Evolutionary conservation across 2,888 invertebrate species (phyloP).

Genomic region (Gari tellinella): DNA sequence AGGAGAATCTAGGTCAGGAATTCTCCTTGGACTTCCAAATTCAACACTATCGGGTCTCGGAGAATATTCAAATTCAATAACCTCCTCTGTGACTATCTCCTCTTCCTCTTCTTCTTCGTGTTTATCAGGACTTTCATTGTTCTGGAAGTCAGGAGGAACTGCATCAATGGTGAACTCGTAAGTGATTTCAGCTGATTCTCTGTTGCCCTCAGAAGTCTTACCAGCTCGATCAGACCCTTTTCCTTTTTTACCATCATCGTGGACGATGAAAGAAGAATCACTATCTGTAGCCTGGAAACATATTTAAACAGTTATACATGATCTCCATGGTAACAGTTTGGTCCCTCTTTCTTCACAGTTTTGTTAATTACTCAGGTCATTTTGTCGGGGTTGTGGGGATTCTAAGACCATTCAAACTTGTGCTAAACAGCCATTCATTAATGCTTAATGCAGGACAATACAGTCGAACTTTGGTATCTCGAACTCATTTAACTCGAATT

Average conservation of each 20-base stretch:
- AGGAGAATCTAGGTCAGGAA: slow-evolving; percentile 60
- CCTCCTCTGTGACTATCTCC: slow-evolving; percentile 39
- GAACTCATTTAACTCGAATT: no score
- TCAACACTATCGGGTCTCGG: not conserved
- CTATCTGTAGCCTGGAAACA: slow-evolving; percentile 37
- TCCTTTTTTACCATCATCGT: slow-evolving; percentile 27
- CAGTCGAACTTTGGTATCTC: no score
- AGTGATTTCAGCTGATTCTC: slow-evolving; percentile 67
- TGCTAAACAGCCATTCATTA: no score
- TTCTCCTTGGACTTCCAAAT: slow-evolving; percentile 44
- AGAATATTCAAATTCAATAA: not conserved
- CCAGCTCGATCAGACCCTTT: not conserved
- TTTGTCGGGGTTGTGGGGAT: no score
- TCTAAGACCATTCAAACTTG: no score
- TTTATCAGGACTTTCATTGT: slow-evolving; percentile 27
- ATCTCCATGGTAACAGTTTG: no score
- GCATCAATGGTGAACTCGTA: slow-evolving; percentile 65
- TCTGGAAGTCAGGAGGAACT: slow-evolving; percentile 61
- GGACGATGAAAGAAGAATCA: slow-evolving; percentile 42
- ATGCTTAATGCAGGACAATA: no score
- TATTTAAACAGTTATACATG: no score
- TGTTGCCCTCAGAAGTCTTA: slow-evolving; percentile 20
- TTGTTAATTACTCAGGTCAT: no score
- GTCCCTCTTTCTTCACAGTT: no score
- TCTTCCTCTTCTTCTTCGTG: slow-evolving; percentile 54